Evolutionary conservation across 1,140 invertebrate species (phyloP), one percentile per base, ranked within the genome.

Genomic region (Mizuhopecten yessoensis): DNA sequence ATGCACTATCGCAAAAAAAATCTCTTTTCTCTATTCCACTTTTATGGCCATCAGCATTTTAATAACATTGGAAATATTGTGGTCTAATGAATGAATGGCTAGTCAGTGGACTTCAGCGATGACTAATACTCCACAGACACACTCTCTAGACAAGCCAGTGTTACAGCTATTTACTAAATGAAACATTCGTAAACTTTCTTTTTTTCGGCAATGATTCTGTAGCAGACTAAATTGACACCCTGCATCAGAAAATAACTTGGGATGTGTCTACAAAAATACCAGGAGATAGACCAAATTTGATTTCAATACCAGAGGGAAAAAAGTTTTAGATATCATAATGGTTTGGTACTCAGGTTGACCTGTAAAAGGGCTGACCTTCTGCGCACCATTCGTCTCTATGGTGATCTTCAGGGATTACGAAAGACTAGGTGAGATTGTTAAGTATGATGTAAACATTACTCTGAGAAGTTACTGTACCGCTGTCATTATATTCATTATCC

Each of bases 401-500:
- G 23, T n/a, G n/a, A n/a, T 49, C 45, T 15, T 49, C 57, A 29
- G 57, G 57, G n/a, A 75, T n/a, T 5, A 75, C 17, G 23, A 0
- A 75, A 29, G 45, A 57, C 20, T n/a, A n/a, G n/a, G n/a, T n/a
- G n/a, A n/a, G n/a, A n/a, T n/a, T n/a, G n/a, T n/a, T n/a, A n/a
- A 17, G 36, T 13, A 39, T 39, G 36, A 39, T 39, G 36, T 39
- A 5, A 39, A 39, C 13, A 39, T 5, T 39, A 39, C 36, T 13
- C 36, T 7, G 13, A 39, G 36, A 39, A 39, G 13, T 13, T 39
- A 13, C 42, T 45, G 42, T 45, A 13, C 42, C 17, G 9, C 17
- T 45, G 23, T 75, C 57, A 75, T 75, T 75, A 75, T 75, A 75
- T 17, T 75, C 57, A 75, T 75, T 75, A 75, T 29, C n/a, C 23